phyloP scores from a whole-genome alignment of 2,113 vertebrate species.

The Cyphomyrus discorhynchus region DNA sequence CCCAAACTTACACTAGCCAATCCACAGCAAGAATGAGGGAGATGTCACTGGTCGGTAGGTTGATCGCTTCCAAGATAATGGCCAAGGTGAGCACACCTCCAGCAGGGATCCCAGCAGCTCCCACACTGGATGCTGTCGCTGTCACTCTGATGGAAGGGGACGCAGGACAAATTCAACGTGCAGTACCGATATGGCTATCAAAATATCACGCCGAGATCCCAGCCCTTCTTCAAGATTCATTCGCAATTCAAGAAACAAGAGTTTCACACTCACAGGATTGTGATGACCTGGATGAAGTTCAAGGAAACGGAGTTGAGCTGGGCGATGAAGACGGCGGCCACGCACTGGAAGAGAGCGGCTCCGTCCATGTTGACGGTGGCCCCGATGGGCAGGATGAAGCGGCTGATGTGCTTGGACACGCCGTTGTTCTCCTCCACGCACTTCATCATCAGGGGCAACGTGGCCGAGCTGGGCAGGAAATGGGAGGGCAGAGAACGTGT shows the following conservation, averaged over 20 bases:
- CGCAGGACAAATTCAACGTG: not conserved
- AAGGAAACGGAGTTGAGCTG: conserved; percentile 66
- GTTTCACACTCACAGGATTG: conserved; percentile 72
- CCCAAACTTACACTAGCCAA: conserved; percentile 79
- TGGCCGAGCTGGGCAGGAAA: conserved; percentile 66
- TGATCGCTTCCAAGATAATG: conserved; percentile 79
- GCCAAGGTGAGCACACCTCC: conserved; percentile 79
- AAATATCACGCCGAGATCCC: not conserved
- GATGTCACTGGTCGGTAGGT: conserved; percentile 72
- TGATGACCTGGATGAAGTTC: conserved; percentile 78
- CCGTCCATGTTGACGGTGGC: conserved; percentile 91
- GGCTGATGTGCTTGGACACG: conserved; percentile 77
- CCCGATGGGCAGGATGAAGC: conserved; percentile 84
- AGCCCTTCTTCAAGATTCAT: not conserved
- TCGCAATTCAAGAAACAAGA: not conserved
- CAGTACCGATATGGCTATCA: too few relatives aligned
- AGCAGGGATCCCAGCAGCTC: conserved; percentile 80
- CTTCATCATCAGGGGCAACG: conserved; percentile 84
- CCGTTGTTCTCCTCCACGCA: conserved; percentile 82
- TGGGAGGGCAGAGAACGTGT: not conserved
- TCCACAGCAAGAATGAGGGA: conserved; percentile 84
- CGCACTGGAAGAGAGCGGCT: conserved; percentile 82
- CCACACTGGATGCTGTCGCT: conserved; percentile 81
- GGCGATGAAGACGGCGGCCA: conserved; percentile 81
- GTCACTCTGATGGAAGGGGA: conserved; percentile 60